phyloP scores from a whole-genome alignment of 2,888 invertebrate genomes.

The Acronicta psi region DNA sequence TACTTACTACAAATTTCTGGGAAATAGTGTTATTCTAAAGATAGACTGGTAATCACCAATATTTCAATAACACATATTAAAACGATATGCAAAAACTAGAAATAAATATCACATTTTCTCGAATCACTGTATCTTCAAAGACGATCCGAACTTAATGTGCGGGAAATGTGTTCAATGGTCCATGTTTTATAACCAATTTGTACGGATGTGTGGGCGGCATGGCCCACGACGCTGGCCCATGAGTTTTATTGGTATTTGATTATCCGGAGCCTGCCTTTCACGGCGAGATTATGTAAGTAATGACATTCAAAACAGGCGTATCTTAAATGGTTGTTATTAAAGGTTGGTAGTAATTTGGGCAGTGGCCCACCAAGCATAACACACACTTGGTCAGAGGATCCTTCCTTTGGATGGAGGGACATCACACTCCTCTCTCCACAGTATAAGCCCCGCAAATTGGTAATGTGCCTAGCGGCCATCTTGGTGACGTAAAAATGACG shows the following conservation, averaged over 20 bases:
- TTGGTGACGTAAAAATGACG: too few relatives aligned
- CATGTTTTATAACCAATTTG: slow-evolving; percentile 67
- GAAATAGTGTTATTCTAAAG: too few relatives aligned
- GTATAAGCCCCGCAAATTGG: too few relatives aligned
- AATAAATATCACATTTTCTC: slow-evolving; percentile 14
- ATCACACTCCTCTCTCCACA: too few relatives aligned
- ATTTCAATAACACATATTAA: not conserved
- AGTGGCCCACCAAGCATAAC: too few relatives aligned
- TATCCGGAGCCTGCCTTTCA: slow-evolving; percentile 58
- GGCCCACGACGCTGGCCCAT: slow-evolving; percentile 59
- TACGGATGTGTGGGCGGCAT: slow-evolving; percentile 49
- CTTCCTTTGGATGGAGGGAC: too few relatives aligned
- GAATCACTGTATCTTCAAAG: slow-evolving; percentile 31
- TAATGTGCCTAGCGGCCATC: too few relatives aligned
- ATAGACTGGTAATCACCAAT: too few relatives aligned
- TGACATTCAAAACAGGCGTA: slow-evolving; percentile 40
- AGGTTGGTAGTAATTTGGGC: too few relatives aligned
- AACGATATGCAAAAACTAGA: slow-evolving; percentile 24
- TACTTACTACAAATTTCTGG: too few relatives aligned
- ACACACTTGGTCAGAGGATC: too few relatives aligned
- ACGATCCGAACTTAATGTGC: slow-evolving; percentile 50
- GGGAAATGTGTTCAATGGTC: slow-evolving; percentile 68
- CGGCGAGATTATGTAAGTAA: slow-evolving; percentile 62
- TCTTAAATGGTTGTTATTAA: not conserved
- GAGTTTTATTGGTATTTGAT: slow-evolving; percentile 76